Base-by-base conservation (phyloP, 2,797 vertebrate species). In the Enteromius treurensis region DNA sequence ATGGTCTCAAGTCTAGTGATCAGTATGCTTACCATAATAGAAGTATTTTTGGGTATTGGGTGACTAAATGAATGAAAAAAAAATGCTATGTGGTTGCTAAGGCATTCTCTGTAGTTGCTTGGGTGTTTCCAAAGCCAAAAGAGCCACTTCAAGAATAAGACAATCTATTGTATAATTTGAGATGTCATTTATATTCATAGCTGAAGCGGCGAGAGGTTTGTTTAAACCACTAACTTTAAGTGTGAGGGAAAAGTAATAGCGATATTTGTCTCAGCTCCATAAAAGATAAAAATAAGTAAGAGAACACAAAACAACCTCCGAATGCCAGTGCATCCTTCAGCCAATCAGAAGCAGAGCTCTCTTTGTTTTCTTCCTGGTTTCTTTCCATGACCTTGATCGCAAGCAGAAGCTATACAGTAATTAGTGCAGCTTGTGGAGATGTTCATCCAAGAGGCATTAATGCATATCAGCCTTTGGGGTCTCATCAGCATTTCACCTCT, bases 401-500 rank as follows among this genome's bases (percentile, higher is more conserved):
- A 40, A 55, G 68, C 65, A 55, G 67, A 84, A 37, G 81, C 83
- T 91, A 73, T 79, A 78, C 75, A 81, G 86, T 89, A 92, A 93
- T 89, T 92, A 88, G 89, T 87, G 80, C 67, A 82, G 84, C 85
- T 85, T 88, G 85, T 58, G 77, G 84, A 45, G 76, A 84, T 87
- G 87, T 90, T 86, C 82, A 82, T 89, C 84, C 82, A 79, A 77
- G 85, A 69, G 83, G 77, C 86, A 85, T 79, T 74, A 86, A 82
- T 67, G 68, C 62, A 65, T 79, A 71, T 75, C 75, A 83, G 78
- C 34, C 71, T 71, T 42, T 45, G 80, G 77, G 83, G 81, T 78
- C 71, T 40, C 34, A 49, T 37, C 58, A 49, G 29, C 40, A 69
- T 77, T 64, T 60, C 69, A 34, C 62, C 68, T 60, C 55, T 32